phyloP scores from a whole-genome alignment of 2,797 vertebrate species.

The Artibeus jamaicensis region DNA sequence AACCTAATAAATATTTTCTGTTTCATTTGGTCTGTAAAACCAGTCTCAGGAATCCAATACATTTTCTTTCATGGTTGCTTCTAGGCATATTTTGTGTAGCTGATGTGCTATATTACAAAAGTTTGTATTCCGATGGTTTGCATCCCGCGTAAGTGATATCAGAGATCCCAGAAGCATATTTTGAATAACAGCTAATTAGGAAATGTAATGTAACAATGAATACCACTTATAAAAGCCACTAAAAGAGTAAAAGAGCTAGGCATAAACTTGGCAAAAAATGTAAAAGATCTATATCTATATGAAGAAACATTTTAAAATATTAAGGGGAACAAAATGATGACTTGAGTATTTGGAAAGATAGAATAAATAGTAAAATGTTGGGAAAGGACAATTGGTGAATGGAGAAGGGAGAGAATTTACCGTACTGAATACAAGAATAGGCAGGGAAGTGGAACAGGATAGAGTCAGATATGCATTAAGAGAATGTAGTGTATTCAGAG shows the following conservation, averaged over 20 bases:
- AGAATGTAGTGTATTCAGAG: not conserved
- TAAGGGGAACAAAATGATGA: not conserved
- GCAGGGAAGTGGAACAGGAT: not conserved
- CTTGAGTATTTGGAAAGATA: not conserved
- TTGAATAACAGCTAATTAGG: conserved; percentile 26
- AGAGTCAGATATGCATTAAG: not conserved
- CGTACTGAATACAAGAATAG: not conserved
- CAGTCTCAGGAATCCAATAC: not conserved
- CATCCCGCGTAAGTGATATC: not conserved
- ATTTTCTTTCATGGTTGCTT: not conserved
- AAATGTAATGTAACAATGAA: conserved; percentile 11
- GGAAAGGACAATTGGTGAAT: not conserved
- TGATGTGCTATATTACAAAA: not conserved
- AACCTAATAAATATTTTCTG: not conserved
- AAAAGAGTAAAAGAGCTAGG: not conserved
- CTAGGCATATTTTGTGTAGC: not conserved
- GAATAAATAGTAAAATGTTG: not conserved
- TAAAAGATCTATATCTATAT: not conserved
- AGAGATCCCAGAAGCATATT: conserved; percentile 12
- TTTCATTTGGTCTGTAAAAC: not conserved
- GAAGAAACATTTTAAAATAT: not conserved
- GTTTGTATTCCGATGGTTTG: not conserved
- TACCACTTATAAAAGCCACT: not conserved
- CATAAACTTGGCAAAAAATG: conserved; percentile 48
- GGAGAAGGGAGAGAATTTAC: not conserved